phyloP scores from a whole-genome alignment of 2,113 vertebrate species.

The Capricornis sumatraensis region DNA sequence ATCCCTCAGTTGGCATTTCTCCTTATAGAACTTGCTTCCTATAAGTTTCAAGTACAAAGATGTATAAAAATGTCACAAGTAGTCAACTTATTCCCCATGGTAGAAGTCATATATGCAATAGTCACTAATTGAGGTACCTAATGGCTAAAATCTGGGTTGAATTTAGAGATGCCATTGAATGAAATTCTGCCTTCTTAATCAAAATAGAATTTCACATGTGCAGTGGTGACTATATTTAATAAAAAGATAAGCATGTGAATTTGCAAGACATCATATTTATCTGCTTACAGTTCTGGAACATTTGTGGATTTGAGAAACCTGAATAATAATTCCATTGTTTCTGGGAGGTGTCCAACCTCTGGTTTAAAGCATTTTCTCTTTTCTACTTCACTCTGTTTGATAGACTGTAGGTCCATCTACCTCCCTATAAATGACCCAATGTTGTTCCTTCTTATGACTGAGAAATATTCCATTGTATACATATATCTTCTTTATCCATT shows the following conservation, averaged over 20 bases:
- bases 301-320: neutral
- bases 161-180: neutral
- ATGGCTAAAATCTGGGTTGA: neutral
- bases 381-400: neutral
- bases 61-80: neutral
- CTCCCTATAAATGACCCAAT: neutral
- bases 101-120: neutral
- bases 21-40: neutral
- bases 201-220: neutral
- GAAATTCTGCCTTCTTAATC: neutral
- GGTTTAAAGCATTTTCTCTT: neutral
- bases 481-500: neutral
- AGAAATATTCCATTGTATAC: neutral
- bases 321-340: neutral
- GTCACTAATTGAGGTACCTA: neutral
- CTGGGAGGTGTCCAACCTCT: neutral
- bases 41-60: neutral
- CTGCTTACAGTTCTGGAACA: neutral
- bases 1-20: neutral
- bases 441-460: neutral
- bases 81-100: neutral
- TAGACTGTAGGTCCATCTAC: neutral
- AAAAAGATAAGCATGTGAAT: neutral
- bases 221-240: neutral
- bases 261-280: neutral